phyloP scores from a whole-genome alignment of 2,797 vertebrate species.

The Kryptopterus vitreolus region DNA sequence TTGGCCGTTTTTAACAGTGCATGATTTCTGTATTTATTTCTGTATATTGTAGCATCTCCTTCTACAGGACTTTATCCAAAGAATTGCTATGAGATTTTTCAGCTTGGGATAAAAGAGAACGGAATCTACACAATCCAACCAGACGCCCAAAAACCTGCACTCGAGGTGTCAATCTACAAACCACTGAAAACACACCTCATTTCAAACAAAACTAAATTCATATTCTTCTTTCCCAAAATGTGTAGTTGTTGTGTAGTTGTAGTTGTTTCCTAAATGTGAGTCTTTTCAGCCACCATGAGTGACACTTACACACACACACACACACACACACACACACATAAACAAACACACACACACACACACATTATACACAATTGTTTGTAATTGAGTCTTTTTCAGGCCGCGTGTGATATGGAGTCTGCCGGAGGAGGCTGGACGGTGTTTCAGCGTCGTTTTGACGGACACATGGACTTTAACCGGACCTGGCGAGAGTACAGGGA shows the following conservation, averaged over 20 bases:
- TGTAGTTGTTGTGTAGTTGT: too few species aligned
- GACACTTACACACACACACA: too few species aligned
- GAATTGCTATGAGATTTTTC: constrained; percentile 82
- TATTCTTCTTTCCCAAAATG: background rate
- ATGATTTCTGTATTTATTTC: constrained; percentile 23
- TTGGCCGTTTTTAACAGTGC: constrained; percentile 12
- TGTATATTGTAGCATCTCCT: constrained; percentile 64
- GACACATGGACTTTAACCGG: constrained; percentile 77
- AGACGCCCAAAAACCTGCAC: constrained; percentile 68
- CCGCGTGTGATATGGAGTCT: constrained; percentile 81
- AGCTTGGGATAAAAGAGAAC: constrained; percentile 78
- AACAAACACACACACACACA: too few species aligned
- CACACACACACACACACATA: too few species aligned
- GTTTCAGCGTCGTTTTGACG: constrained; percentile 76
- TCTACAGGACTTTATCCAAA: constrained; percentile 71
- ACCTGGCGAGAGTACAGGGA: constrained; percentile 80
- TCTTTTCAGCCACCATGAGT: too few species aligned
- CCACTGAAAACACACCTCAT: constrained; percentile 58
- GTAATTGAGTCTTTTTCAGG: constrained; percentile 63
- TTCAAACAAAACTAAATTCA: background rate
- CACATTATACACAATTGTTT: background rate
- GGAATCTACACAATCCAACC: constrained; percentile 85
- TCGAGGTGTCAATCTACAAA: constrained; percentile 75
- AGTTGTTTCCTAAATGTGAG: too few species aligned
- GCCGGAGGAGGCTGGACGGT: constrained; percentile 81